A percentile compares a stretch with the other conserved stretches of the same genome.
These are phyloP conservation scores for Stercorarius parasiticus DNA, from an alignment of 2,113 vertebrate species.

Conservation along the genomic window DNA sequence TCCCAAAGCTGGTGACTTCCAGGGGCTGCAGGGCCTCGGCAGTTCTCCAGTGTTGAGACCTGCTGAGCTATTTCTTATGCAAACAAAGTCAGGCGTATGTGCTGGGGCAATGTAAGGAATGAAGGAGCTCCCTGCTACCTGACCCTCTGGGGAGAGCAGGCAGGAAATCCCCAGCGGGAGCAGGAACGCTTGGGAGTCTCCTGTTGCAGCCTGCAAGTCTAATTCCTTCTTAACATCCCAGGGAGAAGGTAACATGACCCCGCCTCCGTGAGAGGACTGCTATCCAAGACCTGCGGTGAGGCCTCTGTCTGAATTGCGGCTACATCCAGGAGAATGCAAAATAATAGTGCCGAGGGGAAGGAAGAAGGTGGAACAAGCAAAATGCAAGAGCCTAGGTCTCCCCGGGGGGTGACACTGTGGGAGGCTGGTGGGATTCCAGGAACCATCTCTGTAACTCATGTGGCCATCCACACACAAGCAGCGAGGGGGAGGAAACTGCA, in stretches of 20 bases:
- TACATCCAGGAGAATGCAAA: background rate
- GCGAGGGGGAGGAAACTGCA: background rate
- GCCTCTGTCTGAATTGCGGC: background rate
- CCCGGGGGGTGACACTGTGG: fast-evolving
- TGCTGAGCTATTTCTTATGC: background rate
- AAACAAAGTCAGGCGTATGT: background rate
- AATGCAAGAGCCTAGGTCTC: fast-evolving
- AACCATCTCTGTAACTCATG: background rate
- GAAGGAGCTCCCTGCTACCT: background rate
- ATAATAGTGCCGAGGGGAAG: fast-evolving
- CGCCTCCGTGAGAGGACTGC: fast-evolving
- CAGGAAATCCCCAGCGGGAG: background rate
- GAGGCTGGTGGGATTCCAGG: background rate
- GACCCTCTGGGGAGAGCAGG: background rate
- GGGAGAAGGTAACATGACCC: background rate
- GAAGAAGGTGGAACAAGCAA: background rate
- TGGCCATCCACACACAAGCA: background rate
- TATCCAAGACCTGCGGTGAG: fast-evolving
- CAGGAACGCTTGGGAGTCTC: background rate
- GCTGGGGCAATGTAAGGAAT: background rate
- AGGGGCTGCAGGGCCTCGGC: background rate
- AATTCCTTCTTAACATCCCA: background rate
- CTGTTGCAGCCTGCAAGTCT: background rate
- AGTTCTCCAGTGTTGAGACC: background rate
- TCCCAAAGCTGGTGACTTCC: background rate